Evolutionary conservation across 1,140 invertebrate genomes (phyloP), one percentile per base, ranked within the genome.

Genomic region (Dendroctonus valens): DNA sequence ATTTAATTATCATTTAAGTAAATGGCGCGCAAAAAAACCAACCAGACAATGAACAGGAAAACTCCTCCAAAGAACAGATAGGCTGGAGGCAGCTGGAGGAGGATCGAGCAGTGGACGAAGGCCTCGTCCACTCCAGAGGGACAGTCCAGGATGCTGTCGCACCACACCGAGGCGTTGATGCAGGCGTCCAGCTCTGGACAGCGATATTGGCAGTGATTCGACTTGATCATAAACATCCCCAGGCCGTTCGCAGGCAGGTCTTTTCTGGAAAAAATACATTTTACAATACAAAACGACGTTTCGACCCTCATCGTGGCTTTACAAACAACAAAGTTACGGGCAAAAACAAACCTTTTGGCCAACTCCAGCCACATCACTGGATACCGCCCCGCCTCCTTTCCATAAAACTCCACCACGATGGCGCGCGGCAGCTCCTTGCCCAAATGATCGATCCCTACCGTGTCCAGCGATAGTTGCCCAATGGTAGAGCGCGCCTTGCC

Each of bases 121-220:
- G 91, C 85, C 78, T 96, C 93, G 79, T 96, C 93, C 73, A 91
- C 88, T 0, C 91, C 92, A 2, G 90, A 92, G 0, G 93, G 93
- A 75, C 93, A 95, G 73, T 96, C 91, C 39, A 85, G 82, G 9
- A 86, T 79, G 0, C 92, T 92, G 73, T 96, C 92, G 76, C 93
- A 96, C 91, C 92, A 94, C 7, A 96, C 83, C n/a, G 88, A 87
- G 0, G 88, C 83, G 72, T 92, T 91, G 72, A 96, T 93, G 78
- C 93, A 96, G 5, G 92, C 92, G 73, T 92, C 89, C 63, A 96
- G 75, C 61, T 94, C 92, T 0, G 91, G 88, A 76, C 93, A 96
- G 37, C 88, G 85, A 73, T 91, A 87, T 65, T 85, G 83, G 72
- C 92, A 95, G 68, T 92, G 87, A 12, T 87, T 85, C 41, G 84